Conservation (phyloP, 2,113 vertebrate species). For the Macrotis lagotis region DNA sequence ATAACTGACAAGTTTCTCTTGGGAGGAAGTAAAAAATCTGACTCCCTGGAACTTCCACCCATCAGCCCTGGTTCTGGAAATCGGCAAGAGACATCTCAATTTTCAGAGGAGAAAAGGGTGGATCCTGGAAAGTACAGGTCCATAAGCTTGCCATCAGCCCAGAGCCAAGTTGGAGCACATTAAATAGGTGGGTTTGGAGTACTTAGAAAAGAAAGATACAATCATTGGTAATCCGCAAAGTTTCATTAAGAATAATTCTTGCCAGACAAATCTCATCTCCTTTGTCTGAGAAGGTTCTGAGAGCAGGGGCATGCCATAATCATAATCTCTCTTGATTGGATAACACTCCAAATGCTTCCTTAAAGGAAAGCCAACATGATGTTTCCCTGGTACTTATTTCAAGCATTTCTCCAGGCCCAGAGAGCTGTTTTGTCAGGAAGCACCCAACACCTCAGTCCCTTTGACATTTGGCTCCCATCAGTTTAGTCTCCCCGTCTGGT, state of each 20-base stretch:
- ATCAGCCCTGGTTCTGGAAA: not conserved
- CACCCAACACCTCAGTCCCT: not conserved
- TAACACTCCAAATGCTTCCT: not conserved
- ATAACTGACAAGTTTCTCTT: not conserved
- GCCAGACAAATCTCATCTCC: not conserved
- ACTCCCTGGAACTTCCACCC: not conserved
- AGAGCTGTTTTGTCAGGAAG: not conserved
- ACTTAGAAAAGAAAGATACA: not conserved
- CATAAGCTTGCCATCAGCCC: not conserved
- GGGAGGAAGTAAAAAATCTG: not conserved
- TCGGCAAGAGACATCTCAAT: not conserved
- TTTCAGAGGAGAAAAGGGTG: not conserved
- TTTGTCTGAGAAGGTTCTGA: not conserved
- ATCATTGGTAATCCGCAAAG: not conserved
- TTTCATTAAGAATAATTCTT: not conserved
- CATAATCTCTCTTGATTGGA: not conserved
- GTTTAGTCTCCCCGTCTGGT: not conserved
- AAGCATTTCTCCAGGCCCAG: not conserved
- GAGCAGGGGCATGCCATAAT: not conserved
- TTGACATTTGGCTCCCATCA: not conserved
- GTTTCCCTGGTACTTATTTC: not conserved
- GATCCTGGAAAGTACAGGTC: not conserved
- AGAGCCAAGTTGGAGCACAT: not conserved
- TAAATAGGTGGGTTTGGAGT: not conserved
- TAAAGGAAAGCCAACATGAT: not conserved